These are phyloP conservation scores for Actinostola sp. DNA, from an alignment of 92 coral and sea anemone genomes.

Conservation along the genomic window DNA sequence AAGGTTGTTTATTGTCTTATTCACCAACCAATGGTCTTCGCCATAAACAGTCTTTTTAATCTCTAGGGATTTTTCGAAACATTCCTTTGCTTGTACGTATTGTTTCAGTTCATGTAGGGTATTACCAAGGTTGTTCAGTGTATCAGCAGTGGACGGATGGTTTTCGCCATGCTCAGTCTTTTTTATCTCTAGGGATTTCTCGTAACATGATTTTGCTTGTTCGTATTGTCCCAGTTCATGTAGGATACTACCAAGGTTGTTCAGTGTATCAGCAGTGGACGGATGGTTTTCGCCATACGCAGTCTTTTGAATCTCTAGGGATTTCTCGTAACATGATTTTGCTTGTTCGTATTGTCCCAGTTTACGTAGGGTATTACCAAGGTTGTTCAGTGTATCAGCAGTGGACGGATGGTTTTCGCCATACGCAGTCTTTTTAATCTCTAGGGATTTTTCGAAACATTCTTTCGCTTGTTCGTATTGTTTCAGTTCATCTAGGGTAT, in stretches of 20 bases:
- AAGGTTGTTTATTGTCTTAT: background rate
- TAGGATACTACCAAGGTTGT: background rate
- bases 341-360: constrained; percentile 2
- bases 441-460: background rate
- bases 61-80: background rate
- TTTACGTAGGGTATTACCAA: background rate
- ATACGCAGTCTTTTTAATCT: too few relatives aligned
- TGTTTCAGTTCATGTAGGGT: background rate
- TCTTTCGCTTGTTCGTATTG: background rate
- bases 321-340: background rate
- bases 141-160: background rate
- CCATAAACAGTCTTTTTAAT: background rate
- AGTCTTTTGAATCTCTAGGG: background rate
- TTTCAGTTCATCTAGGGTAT: background rate
- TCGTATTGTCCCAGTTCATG: background rate
- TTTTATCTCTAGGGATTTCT: background rate
- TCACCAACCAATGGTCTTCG: background rate
- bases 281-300: background rate
- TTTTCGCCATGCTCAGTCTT: background rate
- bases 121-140: background rate
- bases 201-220: background rate
- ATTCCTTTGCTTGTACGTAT: constrained; percentile 1
- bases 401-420: background rate
- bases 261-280: background rate
- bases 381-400: background rate